These are phyloP conservation scores for Phalacrocorax carbo DNA, from an alignment of 2,113 vertebrate genomes.

Conservation along the genomic window DNA sequence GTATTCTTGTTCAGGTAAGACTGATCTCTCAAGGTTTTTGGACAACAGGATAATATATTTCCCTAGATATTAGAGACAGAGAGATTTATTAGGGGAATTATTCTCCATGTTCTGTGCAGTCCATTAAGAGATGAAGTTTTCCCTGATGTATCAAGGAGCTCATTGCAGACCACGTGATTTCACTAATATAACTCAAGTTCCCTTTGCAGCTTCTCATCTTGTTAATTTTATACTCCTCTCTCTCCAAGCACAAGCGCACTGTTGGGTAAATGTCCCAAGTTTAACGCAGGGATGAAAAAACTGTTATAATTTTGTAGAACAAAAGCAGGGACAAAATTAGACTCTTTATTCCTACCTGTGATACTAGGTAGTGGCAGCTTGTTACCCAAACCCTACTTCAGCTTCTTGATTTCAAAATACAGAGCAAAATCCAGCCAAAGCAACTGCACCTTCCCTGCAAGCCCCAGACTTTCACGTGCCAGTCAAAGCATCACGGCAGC, in stretches of 20 bases:
- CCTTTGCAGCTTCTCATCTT: not conserved
- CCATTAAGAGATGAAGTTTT: conserved; percentile 26
- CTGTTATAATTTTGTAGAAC: not conserved
- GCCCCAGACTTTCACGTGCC: not conserved
- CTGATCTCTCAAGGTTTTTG: not conserved
- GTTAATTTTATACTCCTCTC: not conserved
- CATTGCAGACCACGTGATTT: not conserved
- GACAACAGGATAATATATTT: not conserved
- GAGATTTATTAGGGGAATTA: conserved; percentile 17
- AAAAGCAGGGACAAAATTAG: not conserved
- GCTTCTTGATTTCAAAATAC: not conserved
- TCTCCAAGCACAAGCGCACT: not conserved
- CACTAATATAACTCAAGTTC: not conserved
- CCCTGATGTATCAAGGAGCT: not conserved
- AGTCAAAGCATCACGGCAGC: not conserved
- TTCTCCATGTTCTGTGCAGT: not conserved
- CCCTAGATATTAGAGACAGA: not conserved
- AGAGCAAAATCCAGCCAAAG: not conserved
- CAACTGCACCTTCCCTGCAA: not conserved
- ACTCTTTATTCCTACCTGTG: not conserved
- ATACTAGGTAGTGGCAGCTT: not conserved
- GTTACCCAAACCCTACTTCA: not conserved
- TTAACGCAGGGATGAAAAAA: not conserved
- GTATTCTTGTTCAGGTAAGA: not conserved
- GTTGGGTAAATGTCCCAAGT: not conserved